phyloP scores from a whole-genome alignment of 2,797 vertebrate genomes.

The Paedocypris micromegethes region DNA sequence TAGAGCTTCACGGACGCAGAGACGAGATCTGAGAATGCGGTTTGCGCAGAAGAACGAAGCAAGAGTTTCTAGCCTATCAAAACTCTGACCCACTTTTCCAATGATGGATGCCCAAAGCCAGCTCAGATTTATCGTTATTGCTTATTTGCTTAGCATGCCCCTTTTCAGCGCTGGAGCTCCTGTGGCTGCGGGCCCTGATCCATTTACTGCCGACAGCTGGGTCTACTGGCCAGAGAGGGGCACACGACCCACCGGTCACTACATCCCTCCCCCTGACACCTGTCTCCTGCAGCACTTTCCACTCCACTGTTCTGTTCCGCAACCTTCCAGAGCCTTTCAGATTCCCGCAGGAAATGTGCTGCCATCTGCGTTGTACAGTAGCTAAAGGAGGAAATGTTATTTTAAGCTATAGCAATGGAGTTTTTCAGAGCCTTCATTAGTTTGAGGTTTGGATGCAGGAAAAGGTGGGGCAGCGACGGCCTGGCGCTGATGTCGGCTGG shows the following conservation, averaged over 20 bases:
- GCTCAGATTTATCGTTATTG: conserved; percentile 66
- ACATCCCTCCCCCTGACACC: conserved; percentile 20
- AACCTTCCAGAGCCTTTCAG: conserved; percentile 2
- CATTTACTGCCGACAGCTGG: conserved; percentile 39
- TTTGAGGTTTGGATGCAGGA: conserved; percentile 62
- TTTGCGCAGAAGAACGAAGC: conserved; percentile 9
- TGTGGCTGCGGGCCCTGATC: conserved; percentile 32
- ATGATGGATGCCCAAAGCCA: conserved; percentile 68
- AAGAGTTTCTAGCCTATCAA: conserved; percentile 56
- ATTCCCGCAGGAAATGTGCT: not conserved
- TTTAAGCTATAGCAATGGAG: conserved; percentile 32
- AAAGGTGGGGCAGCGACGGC: conserved; percentile 56
- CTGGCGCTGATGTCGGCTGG: conserved; percentile 60
- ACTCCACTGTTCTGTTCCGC: not conserved
- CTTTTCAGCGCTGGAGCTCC: conserved; percentile 55
- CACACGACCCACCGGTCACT: not conserved
- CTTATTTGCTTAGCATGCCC: conserved; percentile 62
- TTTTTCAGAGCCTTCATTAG: conserved; percentile 67
- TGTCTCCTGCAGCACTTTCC: conserved; percentile 18
- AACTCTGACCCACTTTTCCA: conserved; percentile 70
- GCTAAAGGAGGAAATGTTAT: conserved; percentile 42
- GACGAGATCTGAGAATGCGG: not conserved
- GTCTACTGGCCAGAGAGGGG: conserved; percentile 26
- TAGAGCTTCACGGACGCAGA: not conserved
- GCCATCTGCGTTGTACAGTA: not conserved